Percentiles rank a stretch among this genome's conserved stretches.
Evolutionary conservation across 2,888 invertebrate genomes (phyloP).

Genomic region (Pteria penguin): DNA sequence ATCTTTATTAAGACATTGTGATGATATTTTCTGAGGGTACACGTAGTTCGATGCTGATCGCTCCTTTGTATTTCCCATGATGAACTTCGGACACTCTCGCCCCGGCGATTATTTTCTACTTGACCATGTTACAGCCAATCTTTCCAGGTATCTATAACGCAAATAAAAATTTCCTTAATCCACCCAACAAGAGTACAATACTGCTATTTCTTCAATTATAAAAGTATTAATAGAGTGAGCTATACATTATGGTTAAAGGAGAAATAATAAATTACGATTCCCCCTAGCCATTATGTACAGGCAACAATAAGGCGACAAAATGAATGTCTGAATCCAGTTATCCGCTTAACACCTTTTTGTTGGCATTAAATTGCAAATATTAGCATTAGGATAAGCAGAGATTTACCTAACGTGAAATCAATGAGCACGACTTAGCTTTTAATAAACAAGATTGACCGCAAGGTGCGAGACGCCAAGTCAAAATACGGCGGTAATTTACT

Average conservation of each 20-base stretch:
- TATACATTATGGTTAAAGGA: too few species aligned
- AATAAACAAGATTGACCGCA: not conserved
- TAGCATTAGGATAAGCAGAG: slow-evolving; percentile 25
- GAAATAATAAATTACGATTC: not conserved
- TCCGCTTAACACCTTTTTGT: slow-evolving; percentile 24
- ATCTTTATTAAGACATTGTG: too few species aligned
- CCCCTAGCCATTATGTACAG: not conserved
- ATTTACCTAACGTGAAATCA: slow-evolving; percentile 11
- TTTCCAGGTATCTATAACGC: too few species aligned
- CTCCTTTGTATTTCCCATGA: too few species aligned
- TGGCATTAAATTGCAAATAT: slow-evolving; percentile 30
- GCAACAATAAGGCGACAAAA: slow-evolving; percentile 15
- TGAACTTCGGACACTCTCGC: not conserved
- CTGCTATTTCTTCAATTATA: not conserved
- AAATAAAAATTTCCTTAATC: too few species aligned
- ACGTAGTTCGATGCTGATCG: too few species aligned
- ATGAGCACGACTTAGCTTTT: not conserved
- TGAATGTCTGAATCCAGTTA: slow-evolving; percentile 14
- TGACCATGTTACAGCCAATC: not conserved
- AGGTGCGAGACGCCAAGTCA: not conserved
- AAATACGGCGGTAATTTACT: not conserved
- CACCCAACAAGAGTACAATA: too few species aligned
- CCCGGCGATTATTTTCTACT: not conserved
- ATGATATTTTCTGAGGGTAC: too few species aligned
- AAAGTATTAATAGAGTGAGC: not conserved